Evolutionary conservation across 2,797 vertebrate genomes (phyloP).

Genomic region (Melanotaenia trifasciata): DNA sequence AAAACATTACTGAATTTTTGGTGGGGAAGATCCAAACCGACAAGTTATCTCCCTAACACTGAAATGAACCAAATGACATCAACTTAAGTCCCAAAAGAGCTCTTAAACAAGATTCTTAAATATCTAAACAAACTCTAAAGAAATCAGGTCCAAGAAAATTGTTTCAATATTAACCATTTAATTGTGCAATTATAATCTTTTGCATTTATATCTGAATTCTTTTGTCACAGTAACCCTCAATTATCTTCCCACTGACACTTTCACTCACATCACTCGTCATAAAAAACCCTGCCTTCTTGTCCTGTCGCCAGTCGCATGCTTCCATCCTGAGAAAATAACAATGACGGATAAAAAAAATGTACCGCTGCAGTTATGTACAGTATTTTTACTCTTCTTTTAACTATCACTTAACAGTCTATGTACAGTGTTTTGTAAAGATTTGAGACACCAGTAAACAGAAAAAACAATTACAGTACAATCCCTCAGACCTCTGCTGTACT

Average conservation of each 20-base stretch:
- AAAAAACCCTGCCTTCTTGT: background rate
- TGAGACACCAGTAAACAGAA: slow-evolving; percentile 18
- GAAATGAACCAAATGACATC: background rate
- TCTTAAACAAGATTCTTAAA: background rate
- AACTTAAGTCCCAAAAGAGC: background rate
- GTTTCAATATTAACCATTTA: no score
- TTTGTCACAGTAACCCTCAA: background rate
- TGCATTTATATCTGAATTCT: background rate
- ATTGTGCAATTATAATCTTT: no score
- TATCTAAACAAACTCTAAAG: background rate
- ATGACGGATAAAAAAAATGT: background rate
- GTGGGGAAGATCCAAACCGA: background rate
- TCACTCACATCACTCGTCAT: background rate
- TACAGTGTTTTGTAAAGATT: slow-evolving; percentile 7
- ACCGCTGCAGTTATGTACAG: background rate
- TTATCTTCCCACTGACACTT: background rate
- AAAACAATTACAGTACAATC: background rate
- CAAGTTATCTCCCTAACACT: background rate
- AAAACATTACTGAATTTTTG: background rate
- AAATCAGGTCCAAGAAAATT: no score
- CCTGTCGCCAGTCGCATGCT: background rate
- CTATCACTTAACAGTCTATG: background rate
- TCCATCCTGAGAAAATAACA: background rate
- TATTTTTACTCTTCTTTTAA: slow-evolving; percentile 2
- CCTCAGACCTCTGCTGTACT: slow-evolving; percentile 19